phyloP scores from a whole-genome alignment of 2,113 vertebrate species.

The Danionella cerebrum region DNA sequence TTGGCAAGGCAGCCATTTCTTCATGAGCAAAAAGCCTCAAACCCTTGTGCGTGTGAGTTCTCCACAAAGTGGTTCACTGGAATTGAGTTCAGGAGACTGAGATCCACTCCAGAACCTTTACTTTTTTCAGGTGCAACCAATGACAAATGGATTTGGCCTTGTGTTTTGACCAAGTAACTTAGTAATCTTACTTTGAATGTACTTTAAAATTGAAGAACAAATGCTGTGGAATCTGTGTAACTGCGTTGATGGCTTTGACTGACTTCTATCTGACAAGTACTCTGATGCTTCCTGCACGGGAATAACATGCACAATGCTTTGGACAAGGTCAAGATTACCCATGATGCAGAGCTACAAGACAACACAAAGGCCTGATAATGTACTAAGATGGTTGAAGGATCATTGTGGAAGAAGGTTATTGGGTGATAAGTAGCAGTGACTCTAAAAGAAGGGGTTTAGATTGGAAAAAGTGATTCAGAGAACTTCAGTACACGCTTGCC shows the following conservation, averaged over 20 bases:
- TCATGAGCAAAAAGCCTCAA: too few species aligned
- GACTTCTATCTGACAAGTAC: slow-evolving; percentile 18
- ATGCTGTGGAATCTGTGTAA: neutral
- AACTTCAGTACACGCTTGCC: neutral
- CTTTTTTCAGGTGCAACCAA: too few species aligned
- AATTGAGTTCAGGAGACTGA: too few species aligned
- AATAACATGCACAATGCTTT: neutral
- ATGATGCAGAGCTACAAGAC: neutral
- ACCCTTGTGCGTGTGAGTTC: too few species aligned
- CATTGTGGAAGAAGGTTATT: slow-evolving; percentile 11
- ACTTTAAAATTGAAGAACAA: too few species aligned
- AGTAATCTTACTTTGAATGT: too few species aligned
- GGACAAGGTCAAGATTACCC: slow-evolving; percentile 2
- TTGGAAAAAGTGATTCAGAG: slow-evolving; percentile 16
- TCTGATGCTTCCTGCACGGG: neutral
- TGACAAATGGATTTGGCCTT: too few species aligned
- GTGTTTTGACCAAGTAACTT: too few species aligned
- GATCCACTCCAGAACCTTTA: too few species aligned
- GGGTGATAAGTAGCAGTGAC: slow-evolving; percentile 8
- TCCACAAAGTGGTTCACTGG: too few species aligned
- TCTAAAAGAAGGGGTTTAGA: neutral
- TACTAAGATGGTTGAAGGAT: neutral
- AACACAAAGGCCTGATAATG: neutral
- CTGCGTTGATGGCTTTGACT: slow-evolving; percentile 16
- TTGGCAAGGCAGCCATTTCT: too few species aligned